Evolutionary conservation across 2,888 invertebrate species (phyloP).

Genomic region (Lasioglossum figueresi): DNA sequence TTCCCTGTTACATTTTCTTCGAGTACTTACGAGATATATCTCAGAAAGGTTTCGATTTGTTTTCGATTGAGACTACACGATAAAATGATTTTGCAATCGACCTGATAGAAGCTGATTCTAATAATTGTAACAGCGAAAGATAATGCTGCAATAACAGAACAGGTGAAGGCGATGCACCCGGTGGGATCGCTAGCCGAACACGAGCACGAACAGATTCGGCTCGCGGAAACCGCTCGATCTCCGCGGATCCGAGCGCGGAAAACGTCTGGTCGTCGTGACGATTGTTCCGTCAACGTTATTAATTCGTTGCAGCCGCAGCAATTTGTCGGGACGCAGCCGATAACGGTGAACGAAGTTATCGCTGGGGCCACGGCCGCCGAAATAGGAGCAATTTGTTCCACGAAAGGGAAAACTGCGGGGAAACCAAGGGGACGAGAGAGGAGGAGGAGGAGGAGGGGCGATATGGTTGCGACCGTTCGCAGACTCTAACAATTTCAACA

Average conservation of each 20-base stretch:
- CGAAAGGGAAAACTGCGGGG: conserved; percentile 56
- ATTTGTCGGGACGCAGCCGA: conserved; percentile 55
- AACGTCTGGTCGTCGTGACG: conserved; percentile 38
- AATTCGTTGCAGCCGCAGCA: conserved; percentile 62
- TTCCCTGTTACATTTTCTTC: too few species aligned
- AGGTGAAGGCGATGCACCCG: neutral
- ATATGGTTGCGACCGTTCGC: conserved; percentile 31
- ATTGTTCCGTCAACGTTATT: conserved; percentile 61
- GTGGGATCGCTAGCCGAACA: neutral
- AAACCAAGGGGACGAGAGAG: neutral
- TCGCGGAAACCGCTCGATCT: conserved; percentile 10
- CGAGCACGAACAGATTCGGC: neutral
- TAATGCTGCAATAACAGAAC: too few species aligned
- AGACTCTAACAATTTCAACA: conserved; percentile 53
- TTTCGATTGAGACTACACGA: too few species aligned
- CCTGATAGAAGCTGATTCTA: too few species aligned
- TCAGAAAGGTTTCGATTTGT: too few species aligned
- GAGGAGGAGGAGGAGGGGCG: neutral
- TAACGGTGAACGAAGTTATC: conserved; percentile 64
- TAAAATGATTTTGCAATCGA: too few species aligned
- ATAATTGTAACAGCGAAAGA: neutral
- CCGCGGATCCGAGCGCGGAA: conserved; percentile 18
- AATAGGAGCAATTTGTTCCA: conserved; percentile 67
- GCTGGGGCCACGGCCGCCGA: conserved; percentile 34
- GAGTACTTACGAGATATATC: too few species aligned